These are phyloP conservation scores for Aquatica leii DNA, from an alignment of 2,888 invertebrate genomes.

Conservation along the genomic window DNA sequence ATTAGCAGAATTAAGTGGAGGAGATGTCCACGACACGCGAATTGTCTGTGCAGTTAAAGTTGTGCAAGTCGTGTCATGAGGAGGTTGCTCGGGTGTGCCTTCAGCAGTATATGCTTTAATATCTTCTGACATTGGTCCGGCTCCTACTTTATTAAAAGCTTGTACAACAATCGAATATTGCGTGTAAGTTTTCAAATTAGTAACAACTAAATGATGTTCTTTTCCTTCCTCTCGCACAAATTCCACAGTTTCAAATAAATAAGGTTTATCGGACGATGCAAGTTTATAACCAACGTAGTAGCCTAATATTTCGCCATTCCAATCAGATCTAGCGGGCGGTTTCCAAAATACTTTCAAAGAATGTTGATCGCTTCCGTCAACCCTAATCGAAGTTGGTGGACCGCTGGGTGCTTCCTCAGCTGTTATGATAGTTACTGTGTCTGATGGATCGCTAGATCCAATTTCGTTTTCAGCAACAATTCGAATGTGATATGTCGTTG, in stretches of 20 bases:
- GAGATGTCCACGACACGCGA: constrained; percentile 93
- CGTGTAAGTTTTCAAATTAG: constrained; percentile 79
- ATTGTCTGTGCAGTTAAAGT: constrained; percentile 94
- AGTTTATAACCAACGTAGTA: constrained; percentile 92
- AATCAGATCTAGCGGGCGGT: constrained; percentile 86
- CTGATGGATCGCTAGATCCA: constrained; percentile 91
- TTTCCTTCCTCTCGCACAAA: constrained; percentile 92
- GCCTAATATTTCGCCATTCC: constrained; percentile 92
- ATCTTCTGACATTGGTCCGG: constrained; percentile 90
- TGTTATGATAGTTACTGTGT: constrained; percentile 92
- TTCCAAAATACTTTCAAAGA: constrained; percentile 90
- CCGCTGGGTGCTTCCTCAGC: constrained; percentile 88
- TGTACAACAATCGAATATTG: constrained; percentile 96
- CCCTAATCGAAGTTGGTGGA: constrained; percentile 83
- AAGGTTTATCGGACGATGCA: constrained; percentile 84
- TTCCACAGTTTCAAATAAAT: constrained; percentile 90
- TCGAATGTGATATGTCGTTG: constrained; percentile 91
- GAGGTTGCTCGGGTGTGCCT: constrained; percentile 91
- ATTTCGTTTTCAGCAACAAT: constrained; percentile 94
- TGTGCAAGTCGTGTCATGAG: constrained; percentile 90
- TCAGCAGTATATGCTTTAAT: constrained; percentile 93
- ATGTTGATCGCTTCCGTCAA: constrained; percentile 88
- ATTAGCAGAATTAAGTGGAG: constrained; percentile 89
- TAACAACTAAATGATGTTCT: constrained; percentile 78
- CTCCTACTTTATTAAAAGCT: constrained; percentile 93